Percentiles rank a stretch among this genome's conserved stretches.
Evolutionary conservation across 2,797 vertebrate species (phyloP).

Genomic region (Cuniculus paca): DNA sequence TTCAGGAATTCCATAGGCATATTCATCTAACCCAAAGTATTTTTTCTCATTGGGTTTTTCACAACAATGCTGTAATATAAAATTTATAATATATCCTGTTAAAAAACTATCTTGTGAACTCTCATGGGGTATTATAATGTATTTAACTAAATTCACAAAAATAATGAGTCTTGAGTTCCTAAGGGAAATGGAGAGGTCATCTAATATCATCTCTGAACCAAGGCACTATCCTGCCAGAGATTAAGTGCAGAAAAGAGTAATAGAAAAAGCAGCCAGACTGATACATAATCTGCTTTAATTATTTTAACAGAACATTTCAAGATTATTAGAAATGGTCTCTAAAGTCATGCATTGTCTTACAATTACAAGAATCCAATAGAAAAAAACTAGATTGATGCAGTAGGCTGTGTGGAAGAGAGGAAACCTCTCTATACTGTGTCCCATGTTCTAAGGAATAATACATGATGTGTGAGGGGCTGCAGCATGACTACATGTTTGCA

Average conservation of each 20-base stretch:
- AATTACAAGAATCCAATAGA: neutral
- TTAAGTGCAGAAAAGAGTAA: neutral
- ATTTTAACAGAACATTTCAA: neutral
- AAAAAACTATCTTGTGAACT: accelerated
- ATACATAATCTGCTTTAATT: neutral
- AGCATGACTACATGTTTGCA: neutral
- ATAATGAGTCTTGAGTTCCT: neutral
- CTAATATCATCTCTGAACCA: neutral
- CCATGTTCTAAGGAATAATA: neutral
- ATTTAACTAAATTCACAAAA: neutral
- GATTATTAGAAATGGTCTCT: neutral
- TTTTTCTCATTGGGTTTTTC: neutral
- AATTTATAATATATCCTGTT: neutral
- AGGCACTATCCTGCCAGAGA: neutral
- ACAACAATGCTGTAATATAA: neutral
- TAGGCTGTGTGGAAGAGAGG: neutral
- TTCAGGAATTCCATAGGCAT: neutral
- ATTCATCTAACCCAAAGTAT: neutral
- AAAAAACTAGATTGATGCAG: neutral
- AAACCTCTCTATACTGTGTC: too few relatives aligned
- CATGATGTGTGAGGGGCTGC: neutral
- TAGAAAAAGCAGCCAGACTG: neutral
- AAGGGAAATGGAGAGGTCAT: neutral
- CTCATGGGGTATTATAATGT: neutral
- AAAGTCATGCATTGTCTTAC: accelerated